A percentile compares a stretch with the other conserved stretches of the same genome.
Conservation (phyloP, 2,113 vertebrate genomes). For the Macaca nemestrina region DNA sequence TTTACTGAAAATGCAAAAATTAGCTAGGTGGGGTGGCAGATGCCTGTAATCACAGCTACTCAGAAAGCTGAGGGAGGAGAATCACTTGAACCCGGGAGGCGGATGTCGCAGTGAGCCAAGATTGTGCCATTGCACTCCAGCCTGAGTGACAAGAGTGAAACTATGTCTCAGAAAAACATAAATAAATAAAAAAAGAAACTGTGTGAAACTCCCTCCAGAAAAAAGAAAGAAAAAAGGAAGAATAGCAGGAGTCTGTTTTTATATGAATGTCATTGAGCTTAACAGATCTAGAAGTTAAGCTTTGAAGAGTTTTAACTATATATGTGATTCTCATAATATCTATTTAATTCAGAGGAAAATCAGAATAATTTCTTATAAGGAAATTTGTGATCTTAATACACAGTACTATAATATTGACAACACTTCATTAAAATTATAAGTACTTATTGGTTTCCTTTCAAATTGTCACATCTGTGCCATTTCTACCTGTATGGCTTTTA, state of each 20-base stretch:
- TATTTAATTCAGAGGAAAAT: not conserved
- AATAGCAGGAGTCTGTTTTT: constrained; percentile 31
- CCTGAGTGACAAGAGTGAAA: too few species aligned
- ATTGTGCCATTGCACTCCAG: too few species aligned
- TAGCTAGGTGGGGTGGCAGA: too few species aligned
- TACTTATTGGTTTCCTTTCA: not conserved
- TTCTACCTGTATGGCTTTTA: not conserved
- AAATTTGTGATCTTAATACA: constrained; percentile 5
- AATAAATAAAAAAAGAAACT: not conserved
- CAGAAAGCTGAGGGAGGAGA: too few species aligned
- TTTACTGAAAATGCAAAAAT: too few species aligned
- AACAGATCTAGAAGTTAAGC: constrained; percentile 20
- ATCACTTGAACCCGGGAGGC: too few species aligned
- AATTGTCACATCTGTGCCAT: not conserved
- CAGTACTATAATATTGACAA: not conserved
- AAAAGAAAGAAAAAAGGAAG: not conserved
- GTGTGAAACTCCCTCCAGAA: not conserved
- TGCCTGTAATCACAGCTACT: too few species aligned
- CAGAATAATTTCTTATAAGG: constrained; percentile 11
- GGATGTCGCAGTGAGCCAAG: too few species aligned
- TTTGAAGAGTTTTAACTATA: not conserved
- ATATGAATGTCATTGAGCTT: constrained; percentile 27
- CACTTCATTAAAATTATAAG: not conserved
- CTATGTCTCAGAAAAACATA: too few species aligned
- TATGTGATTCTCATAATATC: not conserved